phyloP scores from a whole-genome alignment of 2,113 vertebrate genomes.

The Halichoeres trimaculatus region DNA sequence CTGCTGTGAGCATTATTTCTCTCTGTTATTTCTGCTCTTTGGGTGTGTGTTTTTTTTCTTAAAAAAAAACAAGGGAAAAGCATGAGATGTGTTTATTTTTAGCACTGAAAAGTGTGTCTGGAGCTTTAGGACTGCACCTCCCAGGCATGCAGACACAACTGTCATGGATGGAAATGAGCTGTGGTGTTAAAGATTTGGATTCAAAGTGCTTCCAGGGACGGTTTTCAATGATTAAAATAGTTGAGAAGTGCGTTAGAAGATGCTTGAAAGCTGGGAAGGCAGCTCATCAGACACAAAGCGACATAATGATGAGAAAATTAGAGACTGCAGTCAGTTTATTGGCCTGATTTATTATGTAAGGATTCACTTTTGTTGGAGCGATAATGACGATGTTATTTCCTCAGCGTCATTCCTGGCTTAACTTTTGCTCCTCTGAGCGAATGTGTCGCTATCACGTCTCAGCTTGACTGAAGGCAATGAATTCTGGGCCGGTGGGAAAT shows the following conservation, averaged over 20 bases:
- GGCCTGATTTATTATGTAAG: conserved; percentile 16
- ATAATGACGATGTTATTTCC: conserved; percentile 33
- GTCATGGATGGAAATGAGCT: conserved; percentile 32
- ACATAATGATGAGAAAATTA: conserved; percentile 13
- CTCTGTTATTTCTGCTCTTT: conserved; percentile 23
- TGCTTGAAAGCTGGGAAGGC: neutral
- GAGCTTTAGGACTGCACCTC: conserved; percentile 29
- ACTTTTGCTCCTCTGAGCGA: conserved; percentile 45
- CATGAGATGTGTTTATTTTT: conserved; percentile 58
- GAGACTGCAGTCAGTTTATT: conserved; percentile 20
- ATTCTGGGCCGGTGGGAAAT: conserved; percentile 66
- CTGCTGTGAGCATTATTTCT: conserved; percentile 40
- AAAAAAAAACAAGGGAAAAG: conserved; percentile 2
- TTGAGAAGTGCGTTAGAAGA: conserved; percentile 6
- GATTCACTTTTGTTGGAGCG: conserved; percentile 7
- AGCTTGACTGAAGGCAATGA: conserved; percentile 49
- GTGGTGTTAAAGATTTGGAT: neutral
- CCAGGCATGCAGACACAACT: conserved; percentile 14
- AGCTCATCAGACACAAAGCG: conserved; percentile 13
- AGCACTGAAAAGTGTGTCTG: conserved; percentile 46
- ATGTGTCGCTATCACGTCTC: conserved; percentile 34
- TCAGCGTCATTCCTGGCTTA: conserved; percentile 27
- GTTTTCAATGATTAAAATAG: conserved; percentile 7
- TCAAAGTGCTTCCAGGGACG: neutral
- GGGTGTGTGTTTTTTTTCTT: conserved; percentile 18